Evolutionary conservation across 2,888 invertebrate species (phyloP).

Genomic region (Caenorhabditis parvicauda): DNA sequence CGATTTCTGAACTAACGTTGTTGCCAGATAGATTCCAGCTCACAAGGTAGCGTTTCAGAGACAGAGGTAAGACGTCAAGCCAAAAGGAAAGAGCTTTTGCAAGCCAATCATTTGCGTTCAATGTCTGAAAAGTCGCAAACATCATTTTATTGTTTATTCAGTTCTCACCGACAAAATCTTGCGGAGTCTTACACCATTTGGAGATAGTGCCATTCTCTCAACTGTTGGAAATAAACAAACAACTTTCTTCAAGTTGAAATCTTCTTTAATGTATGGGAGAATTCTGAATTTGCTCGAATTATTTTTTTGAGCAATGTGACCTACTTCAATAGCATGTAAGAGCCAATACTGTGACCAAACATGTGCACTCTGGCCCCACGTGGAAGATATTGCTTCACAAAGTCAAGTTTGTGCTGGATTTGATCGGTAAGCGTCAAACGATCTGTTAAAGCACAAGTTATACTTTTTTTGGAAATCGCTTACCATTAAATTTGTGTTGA

Average conservation of each 20-base stretch:
- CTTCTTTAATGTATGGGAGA: constrained; percentile 45
- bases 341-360: constrained; percentile 55
- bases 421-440: constrained; percentile 48
- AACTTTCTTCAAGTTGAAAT: constrained; percentile 40
- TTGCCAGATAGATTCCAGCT: constrained; percentile 23
- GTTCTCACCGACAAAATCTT: constrained; percentile 37
- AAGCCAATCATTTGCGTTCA: constrained; percentile 46
- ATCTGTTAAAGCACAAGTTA: constrained; percentile 31
- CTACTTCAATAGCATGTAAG: constrained; percentile 44
- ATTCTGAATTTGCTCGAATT: constrained; percentile 15
- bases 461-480: neutral
- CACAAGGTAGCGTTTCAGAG: constrained; percentile 31
- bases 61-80: constrained; percentile 38
- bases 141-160: neutral
- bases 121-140: constrained; percentile 31
- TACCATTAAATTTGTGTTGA: constrained; percentile 35
- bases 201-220: constrained; percentile 48
- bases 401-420: constrained; percentile 54
- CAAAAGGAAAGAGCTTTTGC: constrained; percentile 38
- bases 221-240: constrained; percentile 54
- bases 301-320: neutral
- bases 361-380: constrained; percentile 42
- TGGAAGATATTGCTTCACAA: constrained; percentile 45
- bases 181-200: constrained; percentile 44
- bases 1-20: constrained; percentile 8